Evolutionary conservation across 2,113 vertebrate genomes (phyloP).

Genomic region (Indri indri): DNA sequence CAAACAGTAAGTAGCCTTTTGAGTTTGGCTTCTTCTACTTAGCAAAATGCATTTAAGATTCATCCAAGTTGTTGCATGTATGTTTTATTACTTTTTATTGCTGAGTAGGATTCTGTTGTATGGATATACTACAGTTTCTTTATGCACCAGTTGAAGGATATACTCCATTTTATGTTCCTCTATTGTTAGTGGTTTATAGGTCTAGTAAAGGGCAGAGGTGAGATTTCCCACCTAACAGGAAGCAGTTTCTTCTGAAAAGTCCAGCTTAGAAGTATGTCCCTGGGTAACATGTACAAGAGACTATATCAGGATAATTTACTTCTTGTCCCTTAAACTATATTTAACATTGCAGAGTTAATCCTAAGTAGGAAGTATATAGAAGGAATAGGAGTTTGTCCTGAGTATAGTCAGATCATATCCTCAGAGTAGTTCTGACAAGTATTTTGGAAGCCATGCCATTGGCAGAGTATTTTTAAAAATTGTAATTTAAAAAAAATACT

Average conservation of each 20-base stretch:
- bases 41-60: slow-evolving; percentile 51
- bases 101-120: slow-evolving; percentile 48
- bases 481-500: slow-evolving; percentile 35
- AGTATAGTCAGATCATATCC: slow-evolving; percentile 52
- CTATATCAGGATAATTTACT: slow-evolving; percentile 25
- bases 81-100: slow-evolving; percentile 69
- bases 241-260: slow-evolving; percentile 48
- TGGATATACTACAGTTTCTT: slow-evolving; percentile 52
- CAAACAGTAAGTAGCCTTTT: slow-evolving; percentile 60
- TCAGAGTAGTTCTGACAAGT: slow-evolving; percentile 27
- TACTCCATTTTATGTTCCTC: slow-evolving; percentile 31
- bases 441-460: slow-evolving; percentile 45
- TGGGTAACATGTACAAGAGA: slow-evolving; percentile 44
- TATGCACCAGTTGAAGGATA: slow-evolving; percentile 64
- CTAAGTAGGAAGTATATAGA: slow-evolving; percentile 52
- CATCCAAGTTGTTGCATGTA: slow-evolving; percentile 31
- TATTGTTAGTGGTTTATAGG: slow-evolving; percentile 16
- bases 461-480: slow-evolving; percentile 15
- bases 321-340: slow-evolving; percentile 31
- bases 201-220: slow-evolving; percentile 52
- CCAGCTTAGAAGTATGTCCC: slow-evolving; percentile 44
- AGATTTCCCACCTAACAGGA: slow-evolving; percentile 32
- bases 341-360: slow-evolving; percentile 40
- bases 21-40: slow-evolving; percentile 51
- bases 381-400: slow-evolving; percentile 60